Percentiles rank a stretch among this genome's conserved stretches.
Evolutionary conservation across 2,797 vertebrate genomes (phyloP).

Genomic region (Phrynocephalus forsythii): DNA sequence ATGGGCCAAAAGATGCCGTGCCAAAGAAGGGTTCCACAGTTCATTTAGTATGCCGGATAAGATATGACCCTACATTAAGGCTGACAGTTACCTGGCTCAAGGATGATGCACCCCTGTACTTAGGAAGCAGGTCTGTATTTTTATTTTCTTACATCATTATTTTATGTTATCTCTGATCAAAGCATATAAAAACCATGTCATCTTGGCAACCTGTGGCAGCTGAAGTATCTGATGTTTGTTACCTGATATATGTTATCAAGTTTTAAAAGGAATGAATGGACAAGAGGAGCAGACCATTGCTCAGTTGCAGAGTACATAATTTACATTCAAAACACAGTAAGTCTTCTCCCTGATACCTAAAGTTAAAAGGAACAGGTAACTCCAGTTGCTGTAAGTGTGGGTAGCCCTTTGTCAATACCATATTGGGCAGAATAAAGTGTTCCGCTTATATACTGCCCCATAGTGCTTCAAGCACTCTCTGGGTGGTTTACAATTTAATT

Average conservation of each 20-base stretch:
- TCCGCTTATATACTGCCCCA: no score
- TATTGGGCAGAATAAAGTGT: background rate
- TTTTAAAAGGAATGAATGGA: background rate
- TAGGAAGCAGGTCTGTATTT: constrained; percentile 84
- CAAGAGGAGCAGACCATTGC: accelerated
- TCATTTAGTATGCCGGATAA: constrained; percentile 87
- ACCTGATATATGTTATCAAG: background rate
- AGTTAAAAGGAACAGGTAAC: background rate
- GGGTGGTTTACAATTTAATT: no score
- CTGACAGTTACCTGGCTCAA: constrained; percentile 89
- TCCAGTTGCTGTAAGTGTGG: no score
- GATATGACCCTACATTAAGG: constrained; percentile 85
- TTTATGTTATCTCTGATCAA: background rate
- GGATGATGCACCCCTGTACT: constrained; percentile 83
- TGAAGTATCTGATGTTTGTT: no score
- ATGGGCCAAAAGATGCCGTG: constrained; percentile 85
- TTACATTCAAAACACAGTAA: background rate
- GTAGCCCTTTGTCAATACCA: background rate
- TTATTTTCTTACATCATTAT: accelerated
- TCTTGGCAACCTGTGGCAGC: background rate
- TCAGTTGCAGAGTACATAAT: background rate
- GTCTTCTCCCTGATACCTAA: background rate
- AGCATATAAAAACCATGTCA: background rate
- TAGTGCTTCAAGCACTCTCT: no score
- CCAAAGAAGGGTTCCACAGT: constrained; percentile 81